These are phyloP conservation scores for Zaprionus nigranus DNA, from an alignment of 1,140 invertebrate genomes.

Conservation along the genomic window DNA sequence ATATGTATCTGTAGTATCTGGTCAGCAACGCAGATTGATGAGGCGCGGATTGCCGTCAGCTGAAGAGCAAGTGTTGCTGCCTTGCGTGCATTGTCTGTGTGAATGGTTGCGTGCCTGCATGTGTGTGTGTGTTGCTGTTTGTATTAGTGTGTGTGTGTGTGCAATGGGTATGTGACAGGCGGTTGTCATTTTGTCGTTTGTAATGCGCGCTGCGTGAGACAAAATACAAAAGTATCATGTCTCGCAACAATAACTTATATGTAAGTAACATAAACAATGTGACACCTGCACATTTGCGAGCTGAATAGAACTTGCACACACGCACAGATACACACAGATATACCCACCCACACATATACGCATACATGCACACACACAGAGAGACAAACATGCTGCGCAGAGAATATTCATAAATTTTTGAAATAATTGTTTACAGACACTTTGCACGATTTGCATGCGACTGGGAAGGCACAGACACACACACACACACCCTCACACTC, in stretches of 20 bases:
- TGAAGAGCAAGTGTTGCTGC: neutral
- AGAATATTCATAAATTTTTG: slow-evolving; percentile 47
- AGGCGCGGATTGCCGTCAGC: slow-evolving; percentile 1
- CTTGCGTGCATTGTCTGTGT: slow-evolving; percentile 22
- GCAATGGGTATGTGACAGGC: slow-evolving; percentile 59
- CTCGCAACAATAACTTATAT: slow-evolving; percentile 69
- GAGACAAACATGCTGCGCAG: neutral
- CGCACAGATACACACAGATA: slow-evolving; percentile 3
- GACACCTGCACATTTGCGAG: slow-evolving; percentile 39
- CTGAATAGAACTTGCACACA: slow-evolving; percentile 38
- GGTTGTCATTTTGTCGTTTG: slow-evolving; percentile 73
- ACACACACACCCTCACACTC: neutral
- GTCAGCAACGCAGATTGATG: neutral
- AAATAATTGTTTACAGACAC: slow-evolving; percentile 75
- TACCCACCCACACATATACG: slow-evolving; percentile 8
- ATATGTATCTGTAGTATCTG: neutral
- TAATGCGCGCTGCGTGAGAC: slow-evolving; percentile 64
- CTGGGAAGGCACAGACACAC: slow-evolving; percentile 17
- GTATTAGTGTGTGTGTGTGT: neutral
- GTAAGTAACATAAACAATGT: slow-evolving; percentile 48
- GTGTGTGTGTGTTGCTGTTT: neutral
- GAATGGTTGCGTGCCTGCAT: neutral
- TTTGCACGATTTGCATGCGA: slow-evolving; percentile 59
- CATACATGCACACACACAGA: neutral
- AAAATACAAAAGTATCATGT: slow-evolving; percentile 65